These are phyloP conservation scores for Trididemnum clinides DNA, from an alignment of 23 tunicate species.

Conservation along the genomic window DNA sequence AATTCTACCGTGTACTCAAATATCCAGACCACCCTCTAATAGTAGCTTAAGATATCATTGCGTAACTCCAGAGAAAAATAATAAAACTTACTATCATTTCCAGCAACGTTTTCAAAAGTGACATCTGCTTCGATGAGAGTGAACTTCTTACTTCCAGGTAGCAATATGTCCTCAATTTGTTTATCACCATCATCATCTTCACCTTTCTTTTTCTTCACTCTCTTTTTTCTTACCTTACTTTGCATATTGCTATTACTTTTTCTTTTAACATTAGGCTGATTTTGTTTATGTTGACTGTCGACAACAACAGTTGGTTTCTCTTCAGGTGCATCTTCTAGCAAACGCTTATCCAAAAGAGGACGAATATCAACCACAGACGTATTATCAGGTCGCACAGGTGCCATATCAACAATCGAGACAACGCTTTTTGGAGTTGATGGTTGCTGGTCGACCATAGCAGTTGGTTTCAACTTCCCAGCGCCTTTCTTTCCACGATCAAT, in stretches of 20 bases:
- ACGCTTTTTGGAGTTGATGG: no score
- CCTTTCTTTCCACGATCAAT: background rate
- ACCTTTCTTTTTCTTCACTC: background rate
- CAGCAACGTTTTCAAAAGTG: conserved; percentile 72
- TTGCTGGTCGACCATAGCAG: no score
- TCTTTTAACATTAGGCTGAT: background rate
- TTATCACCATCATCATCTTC: background rate
- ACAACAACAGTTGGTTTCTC: background rate
- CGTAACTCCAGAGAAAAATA: no score
- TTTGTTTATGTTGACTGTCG: background rate
- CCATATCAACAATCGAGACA: no score
- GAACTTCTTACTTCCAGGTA: conserved; percentile 16
- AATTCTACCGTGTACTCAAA: no score
- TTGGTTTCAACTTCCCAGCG: background rate
- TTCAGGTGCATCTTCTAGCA: background rate
- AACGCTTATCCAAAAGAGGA: no score
- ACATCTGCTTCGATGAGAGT: conserved; percentile 24
- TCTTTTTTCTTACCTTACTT: background rate
- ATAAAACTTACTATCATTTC: conserved; percentile 49
- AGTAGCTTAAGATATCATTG: no score
- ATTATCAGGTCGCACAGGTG: no score
- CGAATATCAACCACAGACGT: no score
- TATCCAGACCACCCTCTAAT: no score
- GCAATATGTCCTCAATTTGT: conserved; percentile 11
- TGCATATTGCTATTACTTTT: background rate